Evolutionary conservation across 2,113 vertebrate species (phyloP).

Genomic region (Pomatostomus ruficeps): DNA sequence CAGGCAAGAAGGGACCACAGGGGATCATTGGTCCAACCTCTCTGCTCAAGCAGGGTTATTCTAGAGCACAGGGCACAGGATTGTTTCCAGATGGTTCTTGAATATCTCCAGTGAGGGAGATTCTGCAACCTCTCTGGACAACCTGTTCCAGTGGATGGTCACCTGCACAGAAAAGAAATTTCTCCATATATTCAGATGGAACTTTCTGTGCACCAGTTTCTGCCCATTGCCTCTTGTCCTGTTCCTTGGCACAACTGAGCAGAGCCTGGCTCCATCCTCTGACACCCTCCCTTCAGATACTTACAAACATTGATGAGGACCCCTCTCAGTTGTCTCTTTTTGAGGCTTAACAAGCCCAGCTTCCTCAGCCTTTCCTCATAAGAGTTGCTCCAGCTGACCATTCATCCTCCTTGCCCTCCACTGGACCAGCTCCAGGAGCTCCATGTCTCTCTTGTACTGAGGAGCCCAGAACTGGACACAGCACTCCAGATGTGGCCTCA

Average conservation of each 20-base stretch:
- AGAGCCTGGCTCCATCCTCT: neutral
- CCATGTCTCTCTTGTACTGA: neutral
- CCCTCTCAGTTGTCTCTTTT: neutral
- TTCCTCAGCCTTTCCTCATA: neutral
- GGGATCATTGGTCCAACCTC: neutral
- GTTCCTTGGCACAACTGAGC: neutral
- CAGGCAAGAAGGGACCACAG: neutral
- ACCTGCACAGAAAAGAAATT: neutral
- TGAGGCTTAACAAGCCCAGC: neutral
- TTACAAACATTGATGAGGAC: neutral
- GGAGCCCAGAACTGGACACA: neutral
- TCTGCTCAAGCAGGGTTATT: neutral
- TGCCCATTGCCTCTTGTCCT: neutral
- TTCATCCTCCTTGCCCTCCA: too few species aligned
- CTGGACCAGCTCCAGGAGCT: neutral
- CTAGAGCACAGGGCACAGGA: neutral
- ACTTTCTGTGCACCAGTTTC: neutral
- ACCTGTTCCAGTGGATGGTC: rapidly evolving
- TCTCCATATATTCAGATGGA: neutral
- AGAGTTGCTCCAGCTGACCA: too few species aligned
- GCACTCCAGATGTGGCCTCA: neutral
- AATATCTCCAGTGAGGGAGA: neutral
- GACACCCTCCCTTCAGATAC: neutral
- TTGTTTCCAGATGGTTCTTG: neutral
- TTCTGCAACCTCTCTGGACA: neutral